phyloP scores from a whole-genome alignment of 35 echinoderm and acorn worm genomes.

The Strongylocentrotus purpuratus region DNA sequence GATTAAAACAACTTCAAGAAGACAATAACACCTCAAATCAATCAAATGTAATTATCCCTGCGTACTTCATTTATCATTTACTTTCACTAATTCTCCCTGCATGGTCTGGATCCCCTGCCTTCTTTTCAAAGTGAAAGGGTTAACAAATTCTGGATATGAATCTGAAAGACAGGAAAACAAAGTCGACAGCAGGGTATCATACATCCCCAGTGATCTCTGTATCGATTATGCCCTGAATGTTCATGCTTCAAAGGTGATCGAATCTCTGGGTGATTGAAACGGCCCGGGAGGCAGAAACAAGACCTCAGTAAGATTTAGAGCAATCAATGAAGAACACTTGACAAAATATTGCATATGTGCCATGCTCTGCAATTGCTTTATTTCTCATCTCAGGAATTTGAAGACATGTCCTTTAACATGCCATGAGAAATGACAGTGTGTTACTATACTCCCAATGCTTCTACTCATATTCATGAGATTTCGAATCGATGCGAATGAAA shows the following conservation, averaged over 20 bases:
- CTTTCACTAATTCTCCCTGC: not conserved
- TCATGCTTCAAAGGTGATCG: constrained; percentile 7
- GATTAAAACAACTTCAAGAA: not conserved
- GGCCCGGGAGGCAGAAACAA: not conserved
- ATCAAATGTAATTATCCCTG: not conserved
- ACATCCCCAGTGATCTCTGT: not conserved
- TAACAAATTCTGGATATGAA: not conserved
- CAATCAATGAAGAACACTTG: constrained; percentile 2
- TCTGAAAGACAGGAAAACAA: not conserved
- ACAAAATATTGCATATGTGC: constrained; percentile 18
- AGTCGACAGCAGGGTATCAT: not conserved
- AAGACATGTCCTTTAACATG: too few species aligned
- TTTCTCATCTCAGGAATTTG: not conserved
- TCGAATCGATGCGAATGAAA: not conserved
- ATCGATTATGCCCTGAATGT: not conserved
- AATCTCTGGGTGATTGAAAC: not conserved
- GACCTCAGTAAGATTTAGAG: not conserved
- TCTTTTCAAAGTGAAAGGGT: not conserved
- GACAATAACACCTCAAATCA: not conserved
- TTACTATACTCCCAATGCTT: not conserved
- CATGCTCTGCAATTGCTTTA: not conserved
- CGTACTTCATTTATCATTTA: not conserved
- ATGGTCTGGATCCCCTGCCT: not conserved
- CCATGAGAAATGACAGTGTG: not conserved
- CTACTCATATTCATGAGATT: not conserved